Evolutionary conservation across 2,797 vertebrate species (phyloP), one percentile per base, ranked within the genome.

Genomic region (Strix occidentalis): DNA sequence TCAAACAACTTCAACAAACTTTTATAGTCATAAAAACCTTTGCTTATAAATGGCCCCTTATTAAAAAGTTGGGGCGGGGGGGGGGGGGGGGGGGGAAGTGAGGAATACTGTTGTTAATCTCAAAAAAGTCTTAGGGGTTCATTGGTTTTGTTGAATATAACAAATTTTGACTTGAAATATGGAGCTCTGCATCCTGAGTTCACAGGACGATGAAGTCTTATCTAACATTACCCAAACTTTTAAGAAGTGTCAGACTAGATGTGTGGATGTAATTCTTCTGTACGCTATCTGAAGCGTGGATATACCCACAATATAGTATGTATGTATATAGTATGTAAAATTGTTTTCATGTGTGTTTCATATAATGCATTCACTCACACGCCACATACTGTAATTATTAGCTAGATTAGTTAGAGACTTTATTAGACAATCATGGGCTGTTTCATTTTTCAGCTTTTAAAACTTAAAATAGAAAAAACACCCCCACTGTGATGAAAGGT

Each of bases 1-100:
- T 69, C 24, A 69, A 76, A 50, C 13, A 83, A 41, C 6, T 48
- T 76, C 16, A 51, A 7, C 16, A 60, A 77, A 80, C 26, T 54
- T n/a, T n/a, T 26, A 24, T 0, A 37, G 12, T 8, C 10, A 14
- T 3, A 82, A 82, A 76, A 10, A 3, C 9, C 3, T 65, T 58
- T 58, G 4, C 21, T 20, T 45, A 45, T 5, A 65, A 53, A 24
- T 11, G 5, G 3, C 5, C 8, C 11, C 33, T 65, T n/a, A 48
- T 11, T 46, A 81, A 60, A 48, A 43, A 17, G 6, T 45, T 68
- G 23, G 1, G 1, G 2, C 8, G 11, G 1, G 2, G 0, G 4
- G 6, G 16, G 45, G 45, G 10, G 2, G 11, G 13, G 1, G 2
- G 0, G 3, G 6, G 16, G 37, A 37, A 50, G 12, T 53, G 16